Evolutionary conservation across 2,797 vertebrate species (phyloP), one percentile per base, ranked within the genome.

Genomic region (Glossophaga mutica): DNA sequence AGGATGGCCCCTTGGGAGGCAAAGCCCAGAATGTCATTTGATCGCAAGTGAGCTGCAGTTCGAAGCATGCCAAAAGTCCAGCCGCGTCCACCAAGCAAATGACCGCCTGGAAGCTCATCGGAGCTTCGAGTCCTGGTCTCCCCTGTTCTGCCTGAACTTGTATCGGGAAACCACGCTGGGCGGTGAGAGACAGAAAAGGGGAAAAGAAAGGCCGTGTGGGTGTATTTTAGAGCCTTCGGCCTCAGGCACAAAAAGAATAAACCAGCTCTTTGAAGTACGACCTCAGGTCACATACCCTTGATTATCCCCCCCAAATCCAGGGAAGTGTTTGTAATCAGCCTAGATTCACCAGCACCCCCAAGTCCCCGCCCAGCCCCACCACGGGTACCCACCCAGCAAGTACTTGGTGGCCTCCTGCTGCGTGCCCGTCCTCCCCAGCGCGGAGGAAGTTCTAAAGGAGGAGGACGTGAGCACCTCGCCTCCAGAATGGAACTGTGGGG

Each of bases 401-500:
- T 22, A 55, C 10, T 2, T n/a, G 39, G 18, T 1, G 46, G 32
- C 9, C 26, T 8, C 46, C 70, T 71, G 18, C 44, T 55, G 9
- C 3, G 14, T 44, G 21, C 18, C 55, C 34, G 8, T 11, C 24
- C 59, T 48, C 74, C 52, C 44, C 16, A 68, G n/a, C 73, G 84
- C 34, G 34, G 19, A 76, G 26, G 78, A 34, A 79, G 14, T 32
- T 5, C 42, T 26, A 29, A 24, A 44, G 42, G 34, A 71, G 44
- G 15, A 32, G 1, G 0, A 44, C 52, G 18, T 29, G 14, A 26
- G 29, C 2, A 18, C 19, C 48, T 26, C 3, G 6, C 24, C 73
- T 57, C 91, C 70, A 16, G 42, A 48, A 48, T 5, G 6, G 1
- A 19, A 32, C 0, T 50, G 37, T 39, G 59, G 42, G 22, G 29